phyloP scores from a whole-genome alignment of 2,888 invertebrate species.

The Volucella inflata region DNA sequence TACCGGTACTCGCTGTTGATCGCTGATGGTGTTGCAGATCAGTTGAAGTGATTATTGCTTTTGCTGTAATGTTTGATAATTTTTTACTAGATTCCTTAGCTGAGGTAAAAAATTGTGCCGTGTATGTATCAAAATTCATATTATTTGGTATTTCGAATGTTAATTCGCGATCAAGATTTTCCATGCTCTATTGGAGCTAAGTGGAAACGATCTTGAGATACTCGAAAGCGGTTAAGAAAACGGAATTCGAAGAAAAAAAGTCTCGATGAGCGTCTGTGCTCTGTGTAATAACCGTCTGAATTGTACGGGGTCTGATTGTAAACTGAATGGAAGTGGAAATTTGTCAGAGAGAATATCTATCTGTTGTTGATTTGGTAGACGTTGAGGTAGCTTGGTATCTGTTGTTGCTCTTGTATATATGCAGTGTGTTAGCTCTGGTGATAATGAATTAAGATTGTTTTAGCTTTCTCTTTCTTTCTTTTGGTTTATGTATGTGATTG shows the following conservation, averaged over 20 bases:
- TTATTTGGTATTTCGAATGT: slow-evolving; percentile 81
- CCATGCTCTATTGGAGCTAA: slow-evolving; percentile 77
- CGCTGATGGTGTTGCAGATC: slow-evolving; percentile 43
- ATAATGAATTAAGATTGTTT: slow-evolving; percentile 65
- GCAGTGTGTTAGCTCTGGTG: slow-evolving; percentile 33
- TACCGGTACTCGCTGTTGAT: slow-evolving; percentile 7
- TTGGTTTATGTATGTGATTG: slow-evolving; percentile 2
- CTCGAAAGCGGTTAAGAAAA: slow-evolving; percentile 20
- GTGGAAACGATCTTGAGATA: slow-evolving; percentile 58
- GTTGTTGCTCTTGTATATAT: neutral
- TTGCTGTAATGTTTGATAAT: slow-evolving; percentile 49
- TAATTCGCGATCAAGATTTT: slow-evolving; percentile 80
- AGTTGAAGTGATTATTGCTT: slow-evolving; percentile 46
- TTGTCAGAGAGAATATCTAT: slow-evolving; percentile 49
- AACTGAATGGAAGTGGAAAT: slow-evolving; percentile 64
- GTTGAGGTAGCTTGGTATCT: slow-evolving; percentile 29
- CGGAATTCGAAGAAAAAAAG: slow-evolving; percentile 5
- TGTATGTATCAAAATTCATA: slow-evolving; percentile 81
- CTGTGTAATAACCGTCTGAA: slow-evolving; percentile 42
- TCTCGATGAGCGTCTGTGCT: slow-evolving; percentile 31
- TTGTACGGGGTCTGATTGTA: slow-evolving; percentile 65
- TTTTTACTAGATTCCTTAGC: slow-evolving; percentile 37
- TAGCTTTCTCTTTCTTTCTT: slow-evolving; percentile 47
- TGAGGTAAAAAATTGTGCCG: slow-evolving; percentile 69
- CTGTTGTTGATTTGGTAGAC: slow-evolving; percentile 20